phyloP scores from a whole-genome alignment of 2,888 invertebrate species.

The Magallana nippona region DNA sequence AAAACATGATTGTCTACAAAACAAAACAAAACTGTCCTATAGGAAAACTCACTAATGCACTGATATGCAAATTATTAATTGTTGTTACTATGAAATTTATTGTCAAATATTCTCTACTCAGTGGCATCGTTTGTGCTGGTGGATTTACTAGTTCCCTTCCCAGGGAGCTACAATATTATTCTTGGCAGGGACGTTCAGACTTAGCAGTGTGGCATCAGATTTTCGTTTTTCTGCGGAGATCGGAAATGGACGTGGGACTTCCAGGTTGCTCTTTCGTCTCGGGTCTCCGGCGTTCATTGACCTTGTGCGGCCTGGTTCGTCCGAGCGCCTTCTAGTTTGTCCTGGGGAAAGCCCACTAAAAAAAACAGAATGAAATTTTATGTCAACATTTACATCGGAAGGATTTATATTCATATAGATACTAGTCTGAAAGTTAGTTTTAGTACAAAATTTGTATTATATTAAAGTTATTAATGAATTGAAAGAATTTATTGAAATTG shows the following conservation, averaged over 20 bases:
- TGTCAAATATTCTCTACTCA: not conserved
- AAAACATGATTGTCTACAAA: constrained; percentile 32
- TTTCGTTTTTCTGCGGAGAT: constrained; percentile 46
- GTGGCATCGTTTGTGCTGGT: not conserved
- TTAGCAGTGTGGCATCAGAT: constrained; percentile 57
- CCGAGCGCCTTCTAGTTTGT: constrained; percentile 44
- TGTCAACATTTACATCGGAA: too few species aligned
- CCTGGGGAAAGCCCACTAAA: constrained; percentile 50
- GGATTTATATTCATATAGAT: too few species aligned
- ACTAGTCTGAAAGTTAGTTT: too few species aligned
- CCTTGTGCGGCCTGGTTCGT: constrained; percentile 42
- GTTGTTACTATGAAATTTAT: not conserved
- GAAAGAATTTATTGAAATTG: too few species aligned
- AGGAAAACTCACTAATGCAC: constrained; percentile 3
- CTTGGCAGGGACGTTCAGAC: constrained; percentile 64
- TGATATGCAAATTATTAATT: constrained; percentile 1
- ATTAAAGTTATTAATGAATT: too few species aligned
- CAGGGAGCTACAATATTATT: constrained; percentile 69
- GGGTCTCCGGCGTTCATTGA: constrained; percentile 53
- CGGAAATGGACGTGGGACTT: constrained; percentile 63
- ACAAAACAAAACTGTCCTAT: constrained; percentile 25
- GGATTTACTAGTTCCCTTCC: constrained; percentile 55
- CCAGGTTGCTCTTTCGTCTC: constrained; percentile 79
- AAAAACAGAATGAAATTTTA: not conserved
- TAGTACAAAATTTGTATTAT: too few species aligned